phyloP scores from a whole-genome alignment of 2,113 vertebrate species.

The Physeter macrocephalus region DNA sequence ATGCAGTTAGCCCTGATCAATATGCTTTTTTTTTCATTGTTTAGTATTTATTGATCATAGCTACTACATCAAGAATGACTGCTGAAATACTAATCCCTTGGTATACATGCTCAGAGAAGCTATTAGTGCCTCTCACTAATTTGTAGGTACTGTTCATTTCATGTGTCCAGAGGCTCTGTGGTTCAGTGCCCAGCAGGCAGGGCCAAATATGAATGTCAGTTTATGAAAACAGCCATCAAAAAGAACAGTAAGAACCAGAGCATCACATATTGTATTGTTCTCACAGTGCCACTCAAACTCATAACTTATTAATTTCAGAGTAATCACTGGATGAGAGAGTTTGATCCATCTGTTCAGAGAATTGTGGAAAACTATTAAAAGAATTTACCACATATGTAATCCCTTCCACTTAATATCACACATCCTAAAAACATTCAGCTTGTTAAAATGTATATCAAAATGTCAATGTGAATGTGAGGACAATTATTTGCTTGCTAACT shows the following conservation, averaged over 20 bases:
- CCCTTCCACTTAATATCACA: constrained; percentile 57
- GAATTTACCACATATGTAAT: constrained; percentile 44
- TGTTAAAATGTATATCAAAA: constrained; percentile 66
- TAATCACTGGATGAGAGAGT: constrained; percentile 35
- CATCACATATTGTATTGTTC: constrained; percentile 42
- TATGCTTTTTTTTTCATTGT: constrained; percentile 9
- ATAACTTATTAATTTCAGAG: constrained; percentile 53
- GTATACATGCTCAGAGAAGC: background rate
- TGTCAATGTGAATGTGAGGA: constrained; percentile 42
- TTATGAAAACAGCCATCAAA: constrained; percentile 19
- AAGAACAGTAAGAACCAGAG: constrained; percentile 36
- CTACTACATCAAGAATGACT: background rate
- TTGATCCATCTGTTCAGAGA: constrained; percentile 67
- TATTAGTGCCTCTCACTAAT: background rate
- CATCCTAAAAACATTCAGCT: constrained; percentile 64
- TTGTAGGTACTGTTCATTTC: background rate
- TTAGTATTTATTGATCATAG: constrained; percentile 39
- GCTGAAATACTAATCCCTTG: background rate
- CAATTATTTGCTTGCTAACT: constrained; percentile 50
- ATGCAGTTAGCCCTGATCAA: constrained; percentile 26
- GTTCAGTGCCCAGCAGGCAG: background rate
- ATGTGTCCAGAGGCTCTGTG: background rate
- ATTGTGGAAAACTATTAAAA: constrained; percentile 61
- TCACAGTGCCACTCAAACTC: constrained; percentile 45
- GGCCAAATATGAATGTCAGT: background rate